Percentiles rank a stretch among this genome's conserved stretches.
phyloP scores from a whole-genome alignment of 2,888 invertebrate species.

The Steinernema hermaphroditum region DNA sequence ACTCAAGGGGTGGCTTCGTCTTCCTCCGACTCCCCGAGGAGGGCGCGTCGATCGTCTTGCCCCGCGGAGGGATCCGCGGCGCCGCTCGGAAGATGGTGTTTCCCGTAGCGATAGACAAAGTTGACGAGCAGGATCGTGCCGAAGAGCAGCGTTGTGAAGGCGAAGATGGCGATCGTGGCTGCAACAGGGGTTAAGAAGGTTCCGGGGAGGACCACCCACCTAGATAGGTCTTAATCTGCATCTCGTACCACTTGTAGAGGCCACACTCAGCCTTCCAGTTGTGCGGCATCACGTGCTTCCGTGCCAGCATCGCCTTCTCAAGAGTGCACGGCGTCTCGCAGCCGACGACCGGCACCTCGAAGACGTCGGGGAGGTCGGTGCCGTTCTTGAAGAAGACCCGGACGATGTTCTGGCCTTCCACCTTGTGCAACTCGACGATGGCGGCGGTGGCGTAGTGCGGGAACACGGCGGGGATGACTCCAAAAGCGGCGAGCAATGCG shows the following conservation, averaged over 20 bases:
- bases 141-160: constrained; percentile 31
- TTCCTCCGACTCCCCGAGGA: constrained; percentile 19
- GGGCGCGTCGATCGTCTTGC: not conserved
- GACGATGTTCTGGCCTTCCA: constrained; percentile 41
- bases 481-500: constrained; percentile 58
- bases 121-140: constrained; percentile 34
- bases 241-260: constrained; percentile 36
- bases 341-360: constrained; percentile 49
- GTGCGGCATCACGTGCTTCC: constrained; percentile 38
- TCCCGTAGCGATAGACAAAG: constrained; percentile 32
- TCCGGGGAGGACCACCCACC: constrained; percentile 35
- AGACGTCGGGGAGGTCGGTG: constrained; percentile 52
- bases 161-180: constrained; percentile 32
- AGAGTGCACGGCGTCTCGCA: constrained; percentile 56
- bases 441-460: constrained; percentile 61
- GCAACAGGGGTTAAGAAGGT: not conserved
- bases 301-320: constrained; percentile 37
- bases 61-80: not conserved
- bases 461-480: constrained; percentile 51
- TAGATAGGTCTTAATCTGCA: constrained; percentile 38
- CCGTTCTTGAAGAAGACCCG: constrained; percentile 61
- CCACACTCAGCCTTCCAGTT: constrained; percentile 55
- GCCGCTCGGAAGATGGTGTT: not conserved
- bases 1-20: not conserved
- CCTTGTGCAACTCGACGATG: constrained; percentile 59